These are phyloP conservation scores for Eristalis pertinax DNA, from an alignment of 2,888 invertebrate genomes.

Conservation along the genomic window DNA sequence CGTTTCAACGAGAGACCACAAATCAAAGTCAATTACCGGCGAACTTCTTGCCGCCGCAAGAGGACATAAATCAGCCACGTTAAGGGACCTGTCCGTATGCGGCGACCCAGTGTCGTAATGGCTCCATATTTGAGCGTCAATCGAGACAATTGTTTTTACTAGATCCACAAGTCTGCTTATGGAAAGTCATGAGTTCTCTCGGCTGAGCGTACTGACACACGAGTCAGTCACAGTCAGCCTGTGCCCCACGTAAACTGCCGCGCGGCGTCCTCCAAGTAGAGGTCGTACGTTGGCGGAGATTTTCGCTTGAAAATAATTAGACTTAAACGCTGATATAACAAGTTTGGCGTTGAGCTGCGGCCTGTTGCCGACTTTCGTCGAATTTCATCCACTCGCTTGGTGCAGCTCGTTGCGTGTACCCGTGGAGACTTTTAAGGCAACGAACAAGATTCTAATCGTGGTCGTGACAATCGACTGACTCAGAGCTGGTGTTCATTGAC, in stretches of 20 bases:
- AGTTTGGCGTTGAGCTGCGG: neutral
- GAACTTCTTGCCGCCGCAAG: neutral
- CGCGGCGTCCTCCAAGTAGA: slow-evolving; percentile 50
- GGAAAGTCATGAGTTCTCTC: slow-evolving; percentile 18
- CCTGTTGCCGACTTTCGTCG: slow-evolving; percentile 34
- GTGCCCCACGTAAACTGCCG: neutral
- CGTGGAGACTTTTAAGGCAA: slow-evolving; percentile 58
- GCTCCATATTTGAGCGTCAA: slow-evolving; percentile 37
- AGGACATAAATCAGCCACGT: slow-evolving; percentile 51
- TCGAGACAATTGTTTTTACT: slow-evolving; percentile 34
- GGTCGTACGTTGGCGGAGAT: slow-evolving; percentile 64
- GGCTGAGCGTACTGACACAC: slow-evolving; percentile 25
- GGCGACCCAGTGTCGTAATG: slow-evolving; percentile 39
- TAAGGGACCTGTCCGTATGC: slow-evolving; percentile 50
- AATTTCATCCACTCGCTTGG: slow-evolving; percentile 21
- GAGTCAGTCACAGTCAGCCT: neutral
- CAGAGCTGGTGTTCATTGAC: slow-evolving; percentile 48
- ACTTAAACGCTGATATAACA: slow-evolving; percentile 16
- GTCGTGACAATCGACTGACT: slow-evolving; percentile 46
- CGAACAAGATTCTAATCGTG: slow-evolving; percentile 43
- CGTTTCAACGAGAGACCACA: slow-evolving; percentile 20
- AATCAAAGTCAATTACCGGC: slow-evolving; percentile 47
- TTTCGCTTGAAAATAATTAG: slow-evolving; percentile 39
- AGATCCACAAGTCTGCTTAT: slow-evolving; percentile 24
- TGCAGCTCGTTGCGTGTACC: slow-evolving; percentile 32